Percentiles rank a stretch among this genome's conserved stretches.
Conservation (phyloP, 30 jellyfish, hydroid and myxozoan genomes). For the Chrysaora quinquecirrha region DNA sequence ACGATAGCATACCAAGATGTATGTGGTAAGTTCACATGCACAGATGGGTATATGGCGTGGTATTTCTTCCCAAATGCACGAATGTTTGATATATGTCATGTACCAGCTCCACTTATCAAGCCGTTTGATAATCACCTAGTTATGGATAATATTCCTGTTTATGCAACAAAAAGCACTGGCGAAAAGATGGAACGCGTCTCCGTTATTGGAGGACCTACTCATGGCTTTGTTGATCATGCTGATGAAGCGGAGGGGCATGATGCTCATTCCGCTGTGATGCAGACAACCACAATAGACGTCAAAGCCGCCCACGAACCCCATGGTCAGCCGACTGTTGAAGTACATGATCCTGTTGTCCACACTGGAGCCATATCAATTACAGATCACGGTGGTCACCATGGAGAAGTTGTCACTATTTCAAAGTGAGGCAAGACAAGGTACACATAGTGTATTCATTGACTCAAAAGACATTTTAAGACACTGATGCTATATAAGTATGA, state of each 20-base stretch:
- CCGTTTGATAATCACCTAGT: constrained; percentile 31
- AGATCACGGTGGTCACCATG: constrained; percentile 77
- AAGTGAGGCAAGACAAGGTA: background rate
- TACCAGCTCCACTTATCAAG: constrained; percentile 43
- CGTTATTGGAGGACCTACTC: constrained; percentile 77
- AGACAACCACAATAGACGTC: constrained; percentile 68
- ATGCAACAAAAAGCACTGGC: constrained; percentile 63
- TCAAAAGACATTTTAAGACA: too few relatives aligned
- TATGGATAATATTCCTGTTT: constrained; percentile 49
- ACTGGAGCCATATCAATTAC: constrained; percentile 54
- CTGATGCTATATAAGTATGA: too few relatives aligned
- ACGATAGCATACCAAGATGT: constrained; percentile 69
- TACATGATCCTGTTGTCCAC: constrained; percentile 59
- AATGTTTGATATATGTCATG: constrained; percentile 48
- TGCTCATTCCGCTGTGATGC: constrained; percentile 57
- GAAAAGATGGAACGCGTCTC: constrained; percentile 72
- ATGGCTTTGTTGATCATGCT: constrained; percentile 47
- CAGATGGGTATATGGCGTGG: constrained; percentile 80
- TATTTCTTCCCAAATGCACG: constrained; percentile 65
- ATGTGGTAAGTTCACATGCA: constrained; percentile 67
- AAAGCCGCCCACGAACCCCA: constrained; percentile 73
- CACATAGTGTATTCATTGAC: too few relatives aligned
- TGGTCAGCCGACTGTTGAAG: constrained; percentile 64
- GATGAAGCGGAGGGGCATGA: constrained; percentile 46
- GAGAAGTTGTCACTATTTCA: constrained; percentile 61